Evolutionary conservation across 2,888 invertebrate species (phyloP), one percentile per base, ranked within the genome.

Genomic region (Agriopis leucophaearia): DNA sequence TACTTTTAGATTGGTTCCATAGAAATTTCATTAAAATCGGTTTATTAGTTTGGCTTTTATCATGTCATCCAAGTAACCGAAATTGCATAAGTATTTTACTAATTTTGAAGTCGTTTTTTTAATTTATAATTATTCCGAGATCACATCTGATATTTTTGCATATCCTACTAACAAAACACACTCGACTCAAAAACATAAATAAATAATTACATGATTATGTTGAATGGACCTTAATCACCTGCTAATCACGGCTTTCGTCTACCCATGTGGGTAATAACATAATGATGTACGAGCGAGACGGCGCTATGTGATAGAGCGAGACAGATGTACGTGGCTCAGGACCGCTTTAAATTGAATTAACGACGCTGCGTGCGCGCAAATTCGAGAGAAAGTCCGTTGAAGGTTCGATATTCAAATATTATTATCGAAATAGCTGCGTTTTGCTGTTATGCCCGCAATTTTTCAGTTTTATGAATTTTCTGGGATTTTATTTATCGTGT

Each of bases 201-300:
- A 92, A 92, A 92, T 92, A 92, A 92, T 91, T 90, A 90, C 90
- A 88, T 89, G 91, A 92, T 92, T 91, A 92, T 88, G 86, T 88
- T 89, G 92, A 91, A 92, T 91, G 91, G 87, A 83, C 85, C 90
- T 88, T 92, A 92, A 92, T 92, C 90, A 91, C 85, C 85, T 85
- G 91, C 91, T 92, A 92, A 92, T 92, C 91, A 92, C 89, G 83
- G 88, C 84, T 88, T 90, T 87, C 87, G 85, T 84, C 85, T 81
- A 81, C 81, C 82, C 81, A 81, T 80, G 76, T 72, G 77, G 76
- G 84, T 92, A 91, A 92, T 92, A 88, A 91, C 90, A 87, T 92
- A 91, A 92, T 91, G 91, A 90, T 72, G 86, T 73, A 82, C 36
- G 85, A 89, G 74, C 12, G 84, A 78, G 88, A 87, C 70, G 56